Conservation (phyloP, 2,797 vertebrate species). For the Coregonus ussuriensis region DNA sequence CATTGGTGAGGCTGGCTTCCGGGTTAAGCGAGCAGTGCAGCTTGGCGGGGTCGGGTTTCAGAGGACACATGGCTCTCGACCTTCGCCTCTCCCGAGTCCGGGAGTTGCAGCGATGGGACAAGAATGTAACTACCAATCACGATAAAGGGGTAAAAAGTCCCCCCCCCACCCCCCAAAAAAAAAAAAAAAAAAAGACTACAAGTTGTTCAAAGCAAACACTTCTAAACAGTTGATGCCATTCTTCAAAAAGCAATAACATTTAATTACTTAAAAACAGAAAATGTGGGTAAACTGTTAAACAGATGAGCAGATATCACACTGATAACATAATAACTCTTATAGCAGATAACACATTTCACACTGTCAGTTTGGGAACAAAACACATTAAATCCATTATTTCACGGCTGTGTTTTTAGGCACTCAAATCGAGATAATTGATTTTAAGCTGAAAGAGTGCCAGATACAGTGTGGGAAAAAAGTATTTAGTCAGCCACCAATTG, state of each 20-base stretch:
- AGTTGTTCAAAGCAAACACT: background rate
- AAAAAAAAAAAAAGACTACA: too few species aligned
- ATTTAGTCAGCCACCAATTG: too few species aligned
- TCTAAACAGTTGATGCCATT: background rate
- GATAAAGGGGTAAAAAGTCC: too few species aligned
- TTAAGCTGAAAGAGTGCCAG: background rate
- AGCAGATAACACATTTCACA: constrained; percentile 59
- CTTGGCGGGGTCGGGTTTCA: too few species aligned
- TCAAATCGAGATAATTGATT: constrained; percentile 61
- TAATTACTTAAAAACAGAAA: constrained; percentile 1
- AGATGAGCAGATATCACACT: constrained; percentile 7
- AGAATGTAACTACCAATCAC: too few species aligned
- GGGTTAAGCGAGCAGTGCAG: too few species aligned
- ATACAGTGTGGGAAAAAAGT: background rate
- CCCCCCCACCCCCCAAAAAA: too few species aligned
- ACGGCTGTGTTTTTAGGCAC: constrained; percentile 47
- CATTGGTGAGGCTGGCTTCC: too few species aligned
- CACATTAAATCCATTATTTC: constrained; percentile 61
- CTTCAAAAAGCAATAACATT: constrained; percentile 17
- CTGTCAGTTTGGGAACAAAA: constrained; percentile 56
- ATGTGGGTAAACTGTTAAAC: constrained; percentile 13
- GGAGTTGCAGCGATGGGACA: too few species aligned
- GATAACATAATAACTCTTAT: constrained; percentile 70
- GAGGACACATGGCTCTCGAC: too few species aligned
- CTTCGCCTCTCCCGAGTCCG: too few species aligned